Base-by-base conservation (phyloP, 1,140 invertebrate genomes). In the Oncopodura yosiiana region DNA sequence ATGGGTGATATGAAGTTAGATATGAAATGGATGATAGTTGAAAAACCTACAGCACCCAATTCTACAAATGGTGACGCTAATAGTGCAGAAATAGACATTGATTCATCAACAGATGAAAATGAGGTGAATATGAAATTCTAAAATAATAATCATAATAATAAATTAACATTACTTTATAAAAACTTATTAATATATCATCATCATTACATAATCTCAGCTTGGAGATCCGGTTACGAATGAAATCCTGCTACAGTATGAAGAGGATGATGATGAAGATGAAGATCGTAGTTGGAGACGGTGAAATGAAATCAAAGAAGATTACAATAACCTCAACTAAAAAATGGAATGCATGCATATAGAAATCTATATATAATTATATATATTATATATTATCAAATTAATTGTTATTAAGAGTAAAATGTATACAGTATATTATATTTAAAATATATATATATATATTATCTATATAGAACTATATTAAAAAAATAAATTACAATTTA, bases 211-310 rank as follows among this genome's bases (percentile, higher is more conserved):
- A 48, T 43, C 14, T 21, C 34, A 58, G 58, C 37, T 56, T 42
- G 61, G 30, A 60, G 67, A 43, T 34, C 59, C 69, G 11, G 41
- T 66, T 32, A 68, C 70, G 58, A 68, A 70, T 43, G 69, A 69
- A 30, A 65, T 65, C 6, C 56, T 68, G 24, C 61, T 69, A 49
- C 73, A 55, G 21, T 74, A 74, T 39, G 78, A 79, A 39, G 78
- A 78, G 18, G 77, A 80, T 27, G 77, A 79, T 4, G 78, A 79
- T 46, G 76, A 77, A 53, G 76, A 76, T 29, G 77, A 70, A 66
- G 71, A 69, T 60, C 71, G 68, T 43, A 75, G 73, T 62, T 79
- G 78, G 78, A 71, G 77, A 52, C 75, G 77, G 72, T 79, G 21
- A 23, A n/a, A 43, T 19, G 24, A 18, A 14, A 24, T 19, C 14